These are phyloP conservation scores for Drosophila takahashii DNA, from an alignment of 1,140 invertebrate genomes.

Conservation along the genomic window DNA sequence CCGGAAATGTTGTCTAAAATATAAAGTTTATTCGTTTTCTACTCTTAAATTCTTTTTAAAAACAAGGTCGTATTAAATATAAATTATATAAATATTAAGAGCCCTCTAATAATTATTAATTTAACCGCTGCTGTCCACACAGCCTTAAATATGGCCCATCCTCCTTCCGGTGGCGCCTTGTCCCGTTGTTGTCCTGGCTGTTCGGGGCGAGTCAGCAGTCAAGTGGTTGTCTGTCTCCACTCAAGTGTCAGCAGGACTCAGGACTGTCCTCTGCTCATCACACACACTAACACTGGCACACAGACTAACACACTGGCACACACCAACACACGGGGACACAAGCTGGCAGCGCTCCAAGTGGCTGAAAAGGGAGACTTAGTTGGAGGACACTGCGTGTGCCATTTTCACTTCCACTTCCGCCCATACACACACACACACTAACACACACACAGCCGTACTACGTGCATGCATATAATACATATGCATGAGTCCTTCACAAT, in stretches of 20 bases:
- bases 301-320: neutral
- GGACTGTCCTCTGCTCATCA: slow-evolving; percentile 51
- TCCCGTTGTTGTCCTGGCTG: slow-evolving; percentile 41
- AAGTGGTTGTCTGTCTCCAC: slow-evolving; percentile 78
- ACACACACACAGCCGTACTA: neutral
- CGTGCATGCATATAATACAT: slow-evolving; percentile 43
- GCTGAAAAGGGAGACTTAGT: slow-evolving; percentile 50
- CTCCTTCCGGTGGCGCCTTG: slow-evolving; percentile 17
- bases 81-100: neutral
- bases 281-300: slow-evolving; percentile 15
- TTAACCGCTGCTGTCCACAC: slow-evolving; percentile 2
- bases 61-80: neutral
- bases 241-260: slow-evolving; percentile 78
- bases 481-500: slow-evolving; percentile 41
- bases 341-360: slow-evolving; percentile 56
- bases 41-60: too few species aligned
- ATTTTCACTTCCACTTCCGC: slow-evolving; percentile 64
- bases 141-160: neutral
- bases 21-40: too few species aligned
- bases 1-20: too few species aligned
- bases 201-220: slow-evolving; percentile 65
- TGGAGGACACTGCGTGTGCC: slow-evolving; percentile 61
- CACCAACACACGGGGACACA: slow-evolving; percentile 12
- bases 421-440: slow-evolving; percentile 22
- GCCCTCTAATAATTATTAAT: neutral